Evolutionary conservation across 2,797 vertebrate species (phyloP).

Genomic region (Tapirus indicus): DNA sequence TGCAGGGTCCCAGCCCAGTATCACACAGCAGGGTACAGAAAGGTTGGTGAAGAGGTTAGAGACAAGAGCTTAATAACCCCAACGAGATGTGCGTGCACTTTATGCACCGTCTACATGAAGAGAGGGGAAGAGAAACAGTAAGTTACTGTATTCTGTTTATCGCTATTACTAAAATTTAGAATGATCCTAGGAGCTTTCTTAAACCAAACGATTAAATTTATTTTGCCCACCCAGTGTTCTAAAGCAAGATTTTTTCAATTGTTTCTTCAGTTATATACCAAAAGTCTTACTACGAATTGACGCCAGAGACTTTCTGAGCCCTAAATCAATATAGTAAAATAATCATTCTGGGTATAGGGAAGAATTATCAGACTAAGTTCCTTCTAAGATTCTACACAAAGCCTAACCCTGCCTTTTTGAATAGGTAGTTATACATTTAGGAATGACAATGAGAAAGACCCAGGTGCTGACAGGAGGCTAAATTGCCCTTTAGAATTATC

Average conservation of each 20-base stretch:
- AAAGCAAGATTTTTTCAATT: not conserved
- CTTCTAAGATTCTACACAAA: not conserved
- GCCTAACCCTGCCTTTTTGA: not conserved
- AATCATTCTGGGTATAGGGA: not conserved
- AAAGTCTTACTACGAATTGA: not conserved
- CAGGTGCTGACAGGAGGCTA: slow-evolving; percentile 60
- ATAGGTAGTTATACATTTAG: not conserved
- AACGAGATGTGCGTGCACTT: not conserved
- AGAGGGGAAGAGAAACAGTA: not conserved
- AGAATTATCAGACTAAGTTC: not conserved
- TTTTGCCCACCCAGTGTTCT: not conserved
- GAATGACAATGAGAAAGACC: slow-evolving; percentile 55
- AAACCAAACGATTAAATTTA: not conserved
- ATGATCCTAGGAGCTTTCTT: not conserved
- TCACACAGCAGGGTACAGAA: not conserved
- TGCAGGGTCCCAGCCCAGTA: rapidly evolving
- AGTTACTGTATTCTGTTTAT: not conserved
- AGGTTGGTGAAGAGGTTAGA: not conserved
- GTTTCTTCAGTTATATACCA: not conserved
- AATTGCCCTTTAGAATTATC: slow-evolving; percentile 71
- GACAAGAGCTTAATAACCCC: not conserved
- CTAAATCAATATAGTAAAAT: not conserved
- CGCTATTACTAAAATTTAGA: not conserved
- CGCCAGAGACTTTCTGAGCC: not conserved
- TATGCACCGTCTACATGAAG: not conserved